Evolutionary conservation across 30 jellyfish, hydroid and myxozoan genomes (phyloP), one percentile per base, ranked within the genome.

Genomic region (Cassiopea andromeda): DNA sequence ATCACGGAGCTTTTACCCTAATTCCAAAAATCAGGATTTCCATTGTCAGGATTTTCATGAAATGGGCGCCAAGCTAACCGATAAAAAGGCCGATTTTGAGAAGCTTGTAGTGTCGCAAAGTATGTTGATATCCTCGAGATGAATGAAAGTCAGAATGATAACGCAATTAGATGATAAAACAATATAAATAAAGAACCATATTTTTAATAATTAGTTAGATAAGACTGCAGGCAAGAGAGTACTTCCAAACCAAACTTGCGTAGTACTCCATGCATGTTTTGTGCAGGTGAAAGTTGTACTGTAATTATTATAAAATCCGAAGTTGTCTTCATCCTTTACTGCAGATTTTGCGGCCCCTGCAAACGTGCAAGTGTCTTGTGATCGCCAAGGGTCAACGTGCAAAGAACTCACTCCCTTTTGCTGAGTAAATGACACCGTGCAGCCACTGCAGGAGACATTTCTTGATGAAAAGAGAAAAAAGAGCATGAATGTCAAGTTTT

Each of bases 181-280:
- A 27, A 27, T n/a, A n/a, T n/a, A n/a, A n/a, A n/a, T 27, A 27
- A 27, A 27, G 38, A 27, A 27, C 38, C 38, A 27, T 27, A 27
- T 27, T 27, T 27, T 27, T 27, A 27, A 27, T 27, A 27, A 27
- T 54, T 3, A 3, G 64, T 54, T 10, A 6, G 7, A 10, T 54
- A 3, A 54, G 64, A 54, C 12, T 54, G 64, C 12, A 6, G 64
- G 64, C 64, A 54, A 10, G 12, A 54, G 64, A 10, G 64, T 10
- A 54, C 64, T 54, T 73, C 83, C 83, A 73, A 73, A 73, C 83
- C 83, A 73, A 16, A 73, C 59, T 15, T 73, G 83, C 6, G 83
- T 73, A 5, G 83, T 73, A 59, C 83, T 73, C 60, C 19, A 54
- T 7, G 47, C 60, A 38, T 45, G 54, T 15, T 73, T 45, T 15